phyloP scores from a whole-genome alignment of 2,797 vertebrate species.

The Onychomys arenicola region DNA sequence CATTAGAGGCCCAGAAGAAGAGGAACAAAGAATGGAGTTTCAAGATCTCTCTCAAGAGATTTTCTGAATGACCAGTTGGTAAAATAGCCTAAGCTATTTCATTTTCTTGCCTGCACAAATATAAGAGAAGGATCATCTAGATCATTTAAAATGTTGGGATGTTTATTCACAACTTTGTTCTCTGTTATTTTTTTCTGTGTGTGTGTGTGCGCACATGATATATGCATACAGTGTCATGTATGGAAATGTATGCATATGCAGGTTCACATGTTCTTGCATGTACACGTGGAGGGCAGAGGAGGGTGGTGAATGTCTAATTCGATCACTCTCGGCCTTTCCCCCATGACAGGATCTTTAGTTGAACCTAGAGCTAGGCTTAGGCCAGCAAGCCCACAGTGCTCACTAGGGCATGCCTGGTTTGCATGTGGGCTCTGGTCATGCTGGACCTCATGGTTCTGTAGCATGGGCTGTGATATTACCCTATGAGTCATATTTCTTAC shows the following conservation, averaged over 20 bases:
- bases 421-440: background rate
- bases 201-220: background rate
- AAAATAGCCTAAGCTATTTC: background rate
- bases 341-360: background rate
- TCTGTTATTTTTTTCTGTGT: background rate
- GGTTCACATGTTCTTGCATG: background rate
- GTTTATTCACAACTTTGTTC: background rate
- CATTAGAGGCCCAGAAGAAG: background rate
- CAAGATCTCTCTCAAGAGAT: background rate
- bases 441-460: background rate
- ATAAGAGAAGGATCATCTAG: background rate
- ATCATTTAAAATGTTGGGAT: background rate
- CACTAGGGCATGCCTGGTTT: background rate
- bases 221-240: background rate
- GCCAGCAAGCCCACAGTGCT: background rate
- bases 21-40: background rate
- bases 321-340: background rate
- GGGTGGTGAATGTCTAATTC: background rate
- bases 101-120: background rate
- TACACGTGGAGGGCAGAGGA: background rate
- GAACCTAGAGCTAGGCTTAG: background rate
- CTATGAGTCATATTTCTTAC: background rate
- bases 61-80: background rate
- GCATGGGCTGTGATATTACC: background rate
- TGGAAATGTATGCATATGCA: background rate